These are phyloP conservation scores for Rhynchophorus ferrugineus DNA, from an alignment of 1,140 invertebrate species.

Conservation along the genomic window DNA sequence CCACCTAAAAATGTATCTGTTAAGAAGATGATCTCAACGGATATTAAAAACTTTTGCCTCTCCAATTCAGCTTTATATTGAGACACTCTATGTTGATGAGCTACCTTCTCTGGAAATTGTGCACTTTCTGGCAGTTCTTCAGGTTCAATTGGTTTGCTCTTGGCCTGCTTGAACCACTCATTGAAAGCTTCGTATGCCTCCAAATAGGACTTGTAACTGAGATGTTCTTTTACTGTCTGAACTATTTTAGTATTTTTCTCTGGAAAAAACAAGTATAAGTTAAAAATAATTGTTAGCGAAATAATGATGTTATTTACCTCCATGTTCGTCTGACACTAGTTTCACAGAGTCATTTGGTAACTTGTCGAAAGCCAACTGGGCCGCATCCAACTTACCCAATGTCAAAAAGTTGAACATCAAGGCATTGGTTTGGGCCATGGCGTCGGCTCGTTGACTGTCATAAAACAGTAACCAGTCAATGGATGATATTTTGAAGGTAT, in stretches of 20 bases:
- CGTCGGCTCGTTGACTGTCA: slow-evolving; percentile 67
- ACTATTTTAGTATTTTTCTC: slow-evolving; percentile 47
- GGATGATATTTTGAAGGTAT: slow-evolving; percentile 70
- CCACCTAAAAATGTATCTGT: slow-evolving; percentile 48
- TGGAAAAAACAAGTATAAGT: neutral
- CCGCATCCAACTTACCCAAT: slow-evolving; percentile 58
- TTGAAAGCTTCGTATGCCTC: slow-evolving; percentile 80
- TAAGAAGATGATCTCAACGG: neutral
- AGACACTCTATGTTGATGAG: slow-evolving; percentile 72
- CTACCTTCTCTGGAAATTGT: slow-evolving; percentile 81
- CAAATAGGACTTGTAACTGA: slow-evolving; percentile 71
- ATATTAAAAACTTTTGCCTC: slow-evolving; percentile 34
- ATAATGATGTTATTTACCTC: neutral
- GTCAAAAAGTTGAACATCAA: slow-evolving; percentile 76
- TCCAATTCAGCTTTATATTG: slow-evolving; percentile 68
- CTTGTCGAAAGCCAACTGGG: slow-evolving; percentile 61
- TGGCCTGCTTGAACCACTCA: slow-evolving; percentile 79
- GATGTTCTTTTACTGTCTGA: slow-evolving; percentile 60
- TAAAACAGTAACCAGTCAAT: slow-evolving; percentile 85
- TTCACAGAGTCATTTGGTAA: slow-evolving; percentile 58
- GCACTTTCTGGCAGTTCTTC: slow-evolving; percentile 50
- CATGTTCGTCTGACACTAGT: slow-evolving; percentile 5
- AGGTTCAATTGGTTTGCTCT: slow-evolving; percentile 64
- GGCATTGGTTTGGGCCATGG: slow-evolving; percentile 80
- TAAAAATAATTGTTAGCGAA: neutral